Base-by-base conservation (phyloP, 2,888 invertebrate genomes). In the Hypomecis atomaria region DNA sequence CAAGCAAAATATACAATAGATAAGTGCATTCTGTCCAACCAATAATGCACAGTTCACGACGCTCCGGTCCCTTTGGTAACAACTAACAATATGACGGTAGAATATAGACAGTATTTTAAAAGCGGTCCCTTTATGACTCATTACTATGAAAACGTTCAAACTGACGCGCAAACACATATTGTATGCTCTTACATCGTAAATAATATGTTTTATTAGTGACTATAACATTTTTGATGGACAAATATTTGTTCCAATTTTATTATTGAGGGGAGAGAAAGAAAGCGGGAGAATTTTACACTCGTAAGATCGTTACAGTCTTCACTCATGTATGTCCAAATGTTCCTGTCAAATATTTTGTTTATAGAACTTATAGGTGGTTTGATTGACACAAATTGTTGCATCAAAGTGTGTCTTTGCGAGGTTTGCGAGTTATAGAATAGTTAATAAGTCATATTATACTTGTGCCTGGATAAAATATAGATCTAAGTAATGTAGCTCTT, bases 61-160 rank as follows among this genome's bases (percentile, higher is more conserved):
- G 40, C n/a, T 44, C 43, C 57, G 50, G 37, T 48, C 50, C 70
- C 68, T 64, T 69, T 75, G 71, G 79, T 80, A 74, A 75, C 38
- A 11, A 13, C 11, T 37, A 37, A 37, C 49, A 48, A 48, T 36
- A 36, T 23, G 36, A n/a, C 34, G 37, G 37, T 34, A 34, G 48
- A 5, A 36, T n/a, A 6, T 73, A 69, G 73, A 57, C 74, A 58
- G 67, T 73, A 75, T 76, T 75, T 70, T 55, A 62, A 74, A 75
- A 69, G 73, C 82, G 82, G 84, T 60, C 50, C 60, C 80, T 86
- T 80, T 86, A 82, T 86, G 86, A 84, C 67, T 89, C 88, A 89
- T 84, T 82, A 74, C 74, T 47, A 67, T 71, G 71, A 63, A 11
- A 43, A 54, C 60, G 61, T 76, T 78, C 76, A 72, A 74, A 80